phyloP scores from a whole-genome alignment of 37 sponge, comb jelly and placozoan genomes.

The Sycon ciliatum region DNA sequence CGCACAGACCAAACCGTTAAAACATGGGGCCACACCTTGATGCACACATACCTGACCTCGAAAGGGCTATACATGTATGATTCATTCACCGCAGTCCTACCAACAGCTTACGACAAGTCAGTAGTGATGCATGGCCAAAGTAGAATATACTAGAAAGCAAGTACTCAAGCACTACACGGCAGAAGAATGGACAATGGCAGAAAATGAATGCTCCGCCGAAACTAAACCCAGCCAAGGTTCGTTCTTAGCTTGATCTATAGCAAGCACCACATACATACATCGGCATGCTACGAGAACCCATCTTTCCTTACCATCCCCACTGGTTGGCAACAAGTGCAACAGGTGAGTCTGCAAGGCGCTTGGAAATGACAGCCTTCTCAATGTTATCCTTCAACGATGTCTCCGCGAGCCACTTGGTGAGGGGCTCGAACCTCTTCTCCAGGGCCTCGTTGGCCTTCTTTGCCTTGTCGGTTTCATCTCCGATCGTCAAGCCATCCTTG shows the following conservation, averaged over 20 bases:
- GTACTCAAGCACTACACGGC: neutral
- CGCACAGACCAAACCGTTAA: neutral
- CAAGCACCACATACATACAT: too few relatives aligned
- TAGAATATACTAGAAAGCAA: neutral
- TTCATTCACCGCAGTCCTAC: too few relatives aligned
- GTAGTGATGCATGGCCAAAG: neutral
- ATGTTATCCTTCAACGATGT: slow-evolving; percentile 64
- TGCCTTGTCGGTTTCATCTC: slow-evolving; percentile 64
- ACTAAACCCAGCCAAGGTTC: too few relatives aligned
- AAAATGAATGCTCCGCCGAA: too few relatives aligned
- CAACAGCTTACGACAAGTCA: neutral
- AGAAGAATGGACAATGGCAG: too few relatives aligned
- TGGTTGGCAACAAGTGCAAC: slow-evolving; percentile 91
- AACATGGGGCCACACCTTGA: neutral
- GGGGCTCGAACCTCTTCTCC: slow-evolving; percentile 63
- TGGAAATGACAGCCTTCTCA: slow-evolving; percentile 86
- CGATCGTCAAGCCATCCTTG: slow-evolving; percentile 85
- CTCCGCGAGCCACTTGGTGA: slow-evolving; percentile 86
- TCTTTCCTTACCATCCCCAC: slow-evolving; percentile 71
- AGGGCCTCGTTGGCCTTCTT: slow-evolving; percentile 74
- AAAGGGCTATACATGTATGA: too few relatives aligned
- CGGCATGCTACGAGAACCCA: neutral
- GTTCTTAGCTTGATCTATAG: too few relatives aligned
- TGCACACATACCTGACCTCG: neutral
- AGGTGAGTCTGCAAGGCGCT: slow-evolving; percentile 84